Evolutionary conservation across 2,888 invertebrate species (phyloP).

Genomic region (Conops quadrifasciatus): DNA sequence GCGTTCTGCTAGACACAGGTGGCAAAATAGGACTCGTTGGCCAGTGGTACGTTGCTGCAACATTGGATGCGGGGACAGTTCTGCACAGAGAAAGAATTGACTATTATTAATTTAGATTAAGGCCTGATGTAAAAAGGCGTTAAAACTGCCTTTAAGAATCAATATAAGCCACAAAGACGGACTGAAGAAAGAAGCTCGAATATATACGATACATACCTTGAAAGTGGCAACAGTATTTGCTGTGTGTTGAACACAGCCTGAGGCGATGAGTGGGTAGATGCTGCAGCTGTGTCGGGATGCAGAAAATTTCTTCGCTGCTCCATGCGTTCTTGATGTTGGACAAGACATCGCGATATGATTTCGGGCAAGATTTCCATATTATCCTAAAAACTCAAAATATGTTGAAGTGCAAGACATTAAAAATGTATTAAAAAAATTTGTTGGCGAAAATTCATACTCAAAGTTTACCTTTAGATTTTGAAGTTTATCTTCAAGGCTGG

Average conservation of each 20-base stretch:
- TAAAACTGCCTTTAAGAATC: not conserved
- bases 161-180: not conserved
- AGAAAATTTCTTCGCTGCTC: slow-evolving; percentile 86
- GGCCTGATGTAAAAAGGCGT: not conserved
- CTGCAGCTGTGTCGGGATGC: slow-evolving; percentile 86
- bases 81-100: slow-evolving; percentile 64
- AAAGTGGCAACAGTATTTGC: slow-evolving; percentile 69
- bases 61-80: slow-evolving; percentile 68
- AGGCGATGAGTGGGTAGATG: slow-evolving; percentile 66
- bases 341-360: slow-evolving; percentile 78
- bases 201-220: slow-evolving; percentile 65
- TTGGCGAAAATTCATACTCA: too few species aligned
- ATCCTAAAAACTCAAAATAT: slow-evolving; percentile 68
- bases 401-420: too few species aligned
- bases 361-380: slow-evolving; percentile 87
- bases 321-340: slow-evolving; percentile 80
- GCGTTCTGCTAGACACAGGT: slow-evolving; percentile 74
- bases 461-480: slow-evolving; percentile 78
- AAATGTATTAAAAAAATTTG: too few species aligned
- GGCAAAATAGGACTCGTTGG: slow-evolving; percentile 81
- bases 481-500: slow-evolving; percentile 92
- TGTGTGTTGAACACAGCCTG: slow-evolving; percentile 67
- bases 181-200: not conserved
- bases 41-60: slow-evolving; percentile 77
- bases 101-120: slow-evolving; percentile 42